Evolutionary conservation across 1,140 invertebrate species (phyloP).

Genomic region (Melanaphis sacchari): DNA sequence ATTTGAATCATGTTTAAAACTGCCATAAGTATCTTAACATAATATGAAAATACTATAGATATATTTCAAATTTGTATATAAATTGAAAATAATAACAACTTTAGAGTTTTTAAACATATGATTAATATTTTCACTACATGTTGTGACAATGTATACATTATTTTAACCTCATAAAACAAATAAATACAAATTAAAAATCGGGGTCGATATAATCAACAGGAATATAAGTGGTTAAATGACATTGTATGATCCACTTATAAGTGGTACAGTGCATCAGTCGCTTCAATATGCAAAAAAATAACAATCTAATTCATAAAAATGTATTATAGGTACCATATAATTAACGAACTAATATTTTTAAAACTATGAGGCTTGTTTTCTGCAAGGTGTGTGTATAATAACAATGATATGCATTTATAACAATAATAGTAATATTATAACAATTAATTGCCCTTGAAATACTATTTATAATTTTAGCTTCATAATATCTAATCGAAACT

Average conservation of each 20-base stretch:
- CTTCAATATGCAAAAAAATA: background rate
- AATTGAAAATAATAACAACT: background rate
- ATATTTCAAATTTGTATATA: background rate
- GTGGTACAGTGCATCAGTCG: background rate
- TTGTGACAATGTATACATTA: background rate
- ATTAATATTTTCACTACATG: background rate
- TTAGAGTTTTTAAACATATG: background rate
- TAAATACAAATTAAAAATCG: slow-evolving; percentile 22
- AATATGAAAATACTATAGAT: background rate
- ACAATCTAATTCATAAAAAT: background rate
- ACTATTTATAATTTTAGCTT: background rate
- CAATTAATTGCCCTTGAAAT: slow-evolving; percentile 22
- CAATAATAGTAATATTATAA: slow-evolving; percentile 19
- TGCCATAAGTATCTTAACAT: background rate
- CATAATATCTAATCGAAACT: background rate
- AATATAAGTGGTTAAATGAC: slow-evolving; percentile 19
- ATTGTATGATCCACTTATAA: slow-evolving; percentile 27
- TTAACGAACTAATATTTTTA: background rate
- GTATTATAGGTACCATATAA: background rate
- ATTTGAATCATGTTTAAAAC: background rate
- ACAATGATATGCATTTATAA: slow-evolving; percentile 30
- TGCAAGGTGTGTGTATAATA: background rate
- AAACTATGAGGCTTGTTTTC: background rate
- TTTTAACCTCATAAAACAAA: background rate
- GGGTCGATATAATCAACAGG: slow-evolving; percentile 21